Conservation (phyloP, 2,797 vertebrate species). For the Megalops cyprinoides region DNA sequence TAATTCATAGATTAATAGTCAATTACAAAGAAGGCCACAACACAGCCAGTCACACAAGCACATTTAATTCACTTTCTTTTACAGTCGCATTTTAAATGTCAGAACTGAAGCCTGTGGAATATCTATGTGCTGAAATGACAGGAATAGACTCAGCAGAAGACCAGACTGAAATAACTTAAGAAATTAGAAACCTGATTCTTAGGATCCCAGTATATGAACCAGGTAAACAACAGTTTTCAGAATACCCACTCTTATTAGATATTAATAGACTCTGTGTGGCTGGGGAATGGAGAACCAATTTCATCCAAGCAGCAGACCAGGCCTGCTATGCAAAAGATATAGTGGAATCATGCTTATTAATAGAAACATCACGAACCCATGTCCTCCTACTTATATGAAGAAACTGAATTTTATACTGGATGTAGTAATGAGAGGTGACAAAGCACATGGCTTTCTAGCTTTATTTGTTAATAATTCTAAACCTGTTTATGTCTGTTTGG, state of each 20-base stretch:
- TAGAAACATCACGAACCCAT: neutral
- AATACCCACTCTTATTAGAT: neutral
- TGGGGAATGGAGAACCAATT: neutral
- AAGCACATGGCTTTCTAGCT: no score
- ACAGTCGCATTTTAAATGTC: neutral
- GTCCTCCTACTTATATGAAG: neutral
- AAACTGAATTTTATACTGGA: neutral
- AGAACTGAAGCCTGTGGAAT: neutral
- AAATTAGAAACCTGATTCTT: no score
- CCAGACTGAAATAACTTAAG: neutral
- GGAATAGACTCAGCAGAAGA: neutral
- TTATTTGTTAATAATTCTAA: no score
- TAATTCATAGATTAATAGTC: neutral
- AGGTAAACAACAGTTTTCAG: neutral
- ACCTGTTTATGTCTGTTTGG: no score
- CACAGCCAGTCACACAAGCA: neutral
- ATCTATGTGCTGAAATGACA: neutral
- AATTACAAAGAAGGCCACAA: neutral
- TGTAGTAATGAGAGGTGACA: no score
- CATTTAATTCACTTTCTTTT: neutral
- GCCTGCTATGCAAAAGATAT: no score
- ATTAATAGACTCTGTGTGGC: neutral
- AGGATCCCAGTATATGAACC: neutral
- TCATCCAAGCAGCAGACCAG: neutral
- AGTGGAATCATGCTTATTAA: neutral